phyloP scores from a whole-genome alignment of 2,797 vertebrate species.

The Bovichtus diacanthus region DNA sequence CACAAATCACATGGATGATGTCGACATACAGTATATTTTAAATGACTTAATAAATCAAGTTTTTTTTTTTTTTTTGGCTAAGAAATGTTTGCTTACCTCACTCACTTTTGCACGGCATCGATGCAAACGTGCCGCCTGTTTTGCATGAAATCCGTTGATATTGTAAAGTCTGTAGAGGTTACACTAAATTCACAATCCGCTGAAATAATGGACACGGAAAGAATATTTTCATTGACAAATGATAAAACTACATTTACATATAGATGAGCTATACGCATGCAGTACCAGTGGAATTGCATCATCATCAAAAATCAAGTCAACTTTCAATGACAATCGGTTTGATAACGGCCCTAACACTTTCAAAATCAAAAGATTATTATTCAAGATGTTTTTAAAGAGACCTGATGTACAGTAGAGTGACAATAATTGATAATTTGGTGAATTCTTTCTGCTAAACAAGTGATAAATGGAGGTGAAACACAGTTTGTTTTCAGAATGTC shows the following conservation, averaged over 20 bases:
- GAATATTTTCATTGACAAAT: background rate
- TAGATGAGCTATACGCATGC: conserved; percentile 16
- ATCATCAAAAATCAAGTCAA: background rate
- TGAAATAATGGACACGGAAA: conserved; percentile 18
- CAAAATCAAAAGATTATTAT: background rate
- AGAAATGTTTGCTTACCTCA: background rate
- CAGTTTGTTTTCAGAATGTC: conserved; percentile 39
- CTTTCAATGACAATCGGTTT: background rate
- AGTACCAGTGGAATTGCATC: background rate
- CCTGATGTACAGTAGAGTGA: background rate
- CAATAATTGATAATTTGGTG: conserved; percentile 8
- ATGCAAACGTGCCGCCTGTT: background rate
- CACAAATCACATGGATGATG: background rate
- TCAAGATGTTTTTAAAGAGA: too few species aligned
- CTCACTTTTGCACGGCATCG: background rate
- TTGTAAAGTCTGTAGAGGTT: background rate
- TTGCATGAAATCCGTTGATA: conserved; percentile 12
- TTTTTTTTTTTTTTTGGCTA: too few species aligned
- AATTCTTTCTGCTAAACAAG: conserved; percentile 11
- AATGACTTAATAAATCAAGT: too few species aligned
- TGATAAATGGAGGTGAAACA: conserved; percentile 34
- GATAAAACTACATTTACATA: conserved; percentile 49
- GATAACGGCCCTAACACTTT: background rate
- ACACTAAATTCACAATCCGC: conserved; percentile 10
- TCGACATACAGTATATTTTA: background rate